Percentiles rank a stretch among this genome's conserved stretches.
These are phyloP conservation scores for Melospiza melodia DNA, from an alignment of 2,113 vertebrate species.

Conservation along the genomic window DNA sequence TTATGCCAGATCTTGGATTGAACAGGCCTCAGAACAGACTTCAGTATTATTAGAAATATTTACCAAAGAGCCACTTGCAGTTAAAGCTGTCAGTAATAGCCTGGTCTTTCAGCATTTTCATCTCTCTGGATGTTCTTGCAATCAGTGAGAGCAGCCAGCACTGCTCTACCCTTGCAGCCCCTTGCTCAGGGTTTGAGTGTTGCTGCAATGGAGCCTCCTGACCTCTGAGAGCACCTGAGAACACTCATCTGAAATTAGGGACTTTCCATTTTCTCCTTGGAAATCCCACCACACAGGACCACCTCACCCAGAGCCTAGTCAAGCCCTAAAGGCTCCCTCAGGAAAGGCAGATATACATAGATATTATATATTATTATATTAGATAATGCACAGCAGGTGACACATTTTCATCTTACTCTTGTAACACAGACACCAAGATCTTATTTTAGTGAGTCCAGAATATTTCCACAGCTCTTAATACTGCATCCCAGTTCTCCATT, in stretches of 20 bases:
- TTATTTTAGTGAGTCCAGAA: not conserved
- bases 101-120: not conserved
- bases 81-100: not conserved
- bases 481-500: fast-evolving
- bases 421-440: not conserved
- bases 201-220: not conserved
- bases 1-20: not conserved
- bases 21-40: not conserved
- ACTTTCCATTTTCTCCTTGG: not conserved
- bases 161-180: not conserved
- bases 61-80: not conserved
- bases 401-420: fast-evolving
- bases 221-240: not conserved
- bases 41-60: not conserved
- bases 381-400: not conserved
- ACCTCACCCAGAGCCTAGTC: not conserved
- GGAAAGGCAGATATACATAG: not conserved
- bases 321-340: not conserved
- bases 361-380: not conserved
- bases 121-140: not conserved
- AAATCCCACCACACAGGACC: not conserved
- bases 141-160: not conserved
- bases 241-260: not conserved
- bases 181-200: not conserved
- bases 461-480: not conserved